Evolutionary conservation across 2,888 invertebrate species (phyloP), one percentile per base, ranked within the genome.

Genomic region (Troglohyphantes excavatus): DNA sequence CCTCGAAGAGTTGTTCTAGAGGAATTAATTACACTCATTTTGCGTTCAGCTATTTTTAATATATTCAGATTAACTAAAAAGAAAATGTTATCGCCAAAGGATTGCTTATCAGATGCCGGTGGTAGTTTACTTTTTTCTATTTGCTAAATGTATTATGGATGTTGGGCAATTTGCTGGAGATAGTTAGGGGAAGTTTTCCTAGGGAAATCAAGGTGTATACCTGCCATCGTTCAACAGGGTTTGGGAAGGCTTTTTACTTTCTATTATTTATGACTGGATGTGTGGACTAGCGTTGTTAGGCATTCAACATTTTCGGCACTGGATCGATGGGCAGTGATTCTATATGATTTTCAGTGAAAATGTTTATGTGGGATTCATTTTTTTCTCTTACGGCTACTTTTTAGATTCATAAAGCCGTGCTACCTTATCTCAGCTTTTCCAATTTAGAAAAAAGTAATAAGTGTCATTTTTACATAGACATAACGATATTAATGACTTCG

Each of bases 11-110:
- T 76, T 76, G 78, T 61, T 86, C 61, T 43, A 19, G 65, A 70
- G 23, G 65, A 86, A 79, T 63, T 79, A 86, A 86, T 86, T 79
- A 79, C 68, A 21, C 46, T 46, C 29, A 79, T 79, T 86, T 53
- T 70, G 61, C 63, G 39, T 73, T 72, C 65, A 59, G 46, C 46
- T 29, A 76, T 67, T 85, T 84, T 85, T 76, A 85, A 76, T 85
- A 68, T 67, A 85, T 76, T 68, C 67, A 63, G 43, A 72, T 83
- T 39, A 39, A 70, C 39, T 59, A 39, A 65, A 76, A 78, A 82
- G 68, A 68, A 82, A 68, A 82, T 39, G 21, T 68, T 81, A 46
- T 70, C 29, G 23, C 27, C 39, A 29, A 19, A n/a, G 46, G 67
- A 82, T 70, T 59, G 39, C 21, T 59, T 29, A 79, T 61, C 33